Percentiles rank a stretch among this genome's conserved stretches.
Conservation (phyloP, 2,113 vertebrate species). For the Hypocryptadius cinnamomeus region DNA sequence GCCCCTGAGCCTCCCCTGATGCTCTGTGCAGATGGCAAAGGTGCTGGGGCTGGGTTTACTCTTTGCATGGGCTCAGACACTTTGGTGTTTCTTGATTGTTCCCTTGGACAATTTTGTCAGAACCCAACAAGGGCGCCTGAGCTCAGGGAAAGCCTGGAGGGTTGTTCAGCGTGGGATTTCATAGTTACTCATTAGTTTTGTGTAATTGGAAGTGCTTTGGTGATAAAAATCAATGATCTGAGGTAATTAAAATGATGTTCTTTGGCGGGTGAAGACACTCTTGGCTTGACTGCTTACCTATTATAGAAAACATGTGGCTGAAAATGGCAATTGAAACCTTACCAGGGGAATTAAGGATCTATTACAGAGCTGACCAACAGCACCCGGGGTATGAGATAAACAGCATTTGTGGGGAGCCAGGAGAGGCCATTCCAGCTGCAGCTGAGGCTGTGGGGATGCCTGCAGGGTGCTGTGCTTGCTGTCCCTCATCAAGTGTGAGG, state of each 20-base stretch:
- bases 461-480: not conserved
- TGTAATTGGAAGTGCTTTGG: slow-evolving; percentile 28
- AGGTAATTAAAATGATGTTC: slow-evolving; percentile 27
- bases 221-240: slow-evolving; percentile 56
- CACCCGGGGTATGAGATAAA: not conserved
- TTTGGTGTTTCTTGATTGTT: not conserved
- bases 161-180: not conserved
- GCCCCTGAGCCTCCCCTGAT: not conserved
- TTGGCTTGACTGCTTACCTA: not conserved
- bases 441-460: accelerated
- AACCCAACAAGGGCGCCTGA: accelerated
- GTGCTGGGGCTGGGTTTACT: not conserved
- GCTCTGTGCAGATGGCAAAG: not conserved
- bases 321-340: not conserved
- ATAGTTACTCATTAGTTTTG: slow-evolving; percentile 8
- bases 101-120: not conserved
- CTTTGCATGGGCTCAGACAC: not conserved
- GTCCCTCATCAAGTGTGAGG: not conserved
- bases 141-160: not conserved
- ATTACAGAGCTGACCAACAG: not conserved
- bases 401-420: not conserved
- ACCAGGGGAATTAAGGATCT: not conserved
- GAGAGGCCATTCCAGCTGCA: not conserved
- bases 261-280: not conserved
- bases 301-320: not conserved